Evolutionary conservation across 1,140 invertebrate species (phyloP), one percentile per base, ranked within the genome.

Genomic region (Drosophila busckii): DNA sequence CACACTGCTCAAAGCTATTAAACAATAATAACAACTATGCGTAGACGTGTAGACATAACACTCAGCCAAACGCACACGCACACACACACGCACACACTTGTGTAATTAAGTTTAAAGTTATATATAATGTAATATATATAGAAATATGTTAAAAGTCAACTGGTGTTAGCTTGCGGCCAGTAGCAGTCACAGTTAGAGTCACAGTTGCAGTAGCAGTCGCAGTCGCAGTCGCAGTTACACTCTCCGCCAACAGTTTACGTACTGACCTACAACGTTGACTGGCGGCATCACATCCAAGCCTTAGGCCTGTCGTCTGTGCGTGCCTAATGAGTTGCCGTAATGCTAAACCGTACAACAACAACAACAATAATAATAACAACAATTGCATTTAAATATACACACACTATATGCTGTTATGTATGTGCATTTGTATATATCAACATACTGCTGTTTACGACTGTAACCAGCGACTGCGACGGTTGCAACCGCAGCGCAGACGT

Each of bases 261-360:
- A 65, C 56, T 78, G 73, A 78, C 73, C 73, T 68, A 78, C 73
- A 73, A 80, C 70, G 16, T 23, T 35, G 52, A 53, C 32, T 45
- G 22, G 29, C 26, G 53, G 17, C 65, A 35, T 55, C 54, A n/a
- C n/a, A n/a, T n/a, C n/a, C n/a, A n/a, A n/a, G 64, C 44, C 49
- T 29, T 52, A 35, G 48, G 15, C 29, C 31, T 25, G 62, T 49
- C 61, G 73, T 64, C 73, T 80, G 75, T 82, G 75, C 75, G 75
- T 80, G 75, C 75, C 75, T 80, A 80, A 80, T 80, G 75, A 82
- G 75, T 82, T 73, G 64, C 44, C 61, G 75, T 69, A 80, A 80
- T 80, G 60, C 70, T 69, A 82, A 80, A 75, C 73, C 54, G 19
- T n/a, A n/a, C n/a, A n/a, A n/a, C n/a, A n/a, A n/a, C n/a, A n/a